Evolutionary conservation across 2,888 invertebrate species (phyloP), one percentile per base, ranked within the genome.

Genomic region (Drosophila villosipedis): DNA sequence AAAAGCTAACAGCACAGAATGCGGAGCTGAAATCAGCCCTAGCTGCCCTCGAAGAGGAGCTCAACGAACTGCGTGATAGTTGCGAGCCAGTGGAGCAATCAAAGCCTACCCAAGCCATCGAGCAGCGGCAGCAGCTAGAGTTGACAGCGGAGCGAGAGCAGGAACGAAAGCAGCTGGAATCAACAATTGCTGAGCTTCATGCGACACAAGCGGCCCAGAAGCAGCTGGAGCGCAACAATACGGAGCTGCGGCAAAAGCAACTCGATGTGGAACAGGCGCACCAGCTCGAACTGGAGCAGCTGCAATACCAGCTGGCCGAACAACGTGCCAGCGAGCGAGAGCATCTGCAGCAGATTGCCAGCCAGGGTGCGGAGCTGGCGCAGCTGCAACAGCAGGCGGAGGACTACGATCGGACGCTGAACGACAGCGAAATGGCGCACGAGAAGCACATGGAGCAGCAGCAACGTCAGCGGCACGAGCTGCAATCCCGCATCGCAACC

Each of bases 291-390:
- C 14, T 76, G 9, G 54, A 80, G 6, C 64, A 72, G 5, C 9
- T 33, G 3, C 65, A 66, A 4, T 22, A 19, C 5, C 60, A n/a
- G n/a, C 50, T 76, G 3, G 31, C 16, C 1, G 81, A 85, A 6
- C 33, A 82, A 22, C 73, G 73, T 7, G 60, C 60, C 22, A 37
- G 53, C 4, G 69, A 94, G 55, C 94, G 94, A 68, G 94, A 94
- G 67, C 91, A 93, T n/a, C 93, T 94, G 54, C 94, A 95, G 82
- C 92, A 94, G 82, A 90, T 94, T 66, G 89, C 30, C 62, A 68
- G 94, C 83, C 91, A 94, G 68, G 92, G 92, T 84, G 76, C 92
- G 10, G 93, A 95, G 92, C 53, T 93, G 47, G 37, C 64, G 25
- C 77, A 79, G 22, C 60, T 92, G 0, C 83, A 80, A 33, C 70